Conservation (phyloP, 2,113 vertebrate genomes). For the Suncus etruscus region DNA sequence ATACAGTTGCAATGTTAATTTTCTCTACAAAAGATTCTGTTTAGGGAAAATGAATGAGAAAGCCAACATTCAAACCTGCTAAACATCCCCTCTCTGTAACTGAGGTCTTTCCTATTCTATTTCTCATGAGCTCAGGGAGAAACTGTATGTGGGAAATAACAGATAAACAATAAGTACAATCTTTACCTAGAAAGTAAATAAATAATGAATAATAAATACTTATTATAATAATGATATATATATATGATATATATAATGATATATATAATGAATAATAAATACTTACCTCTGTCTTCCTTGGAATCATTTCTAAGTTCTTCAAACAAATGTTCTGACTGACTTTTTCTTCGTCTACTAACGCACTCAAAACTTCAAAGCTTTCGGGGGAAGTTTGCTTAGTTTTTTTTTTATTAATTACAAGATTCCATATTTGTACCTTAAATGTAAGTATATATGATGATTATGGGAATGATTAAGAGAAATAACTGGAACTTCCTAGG, state of each 20-base stretch:
- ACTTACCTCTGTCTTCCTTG: background rate
- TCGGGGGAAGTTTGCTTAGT: background rate
- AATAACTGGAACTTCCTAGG: background rate
- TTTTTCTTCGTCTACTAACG: background rate
- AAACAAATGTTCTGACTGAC: background rate
- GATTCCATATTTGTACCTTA: background rate
- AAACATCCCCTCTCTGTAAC: background rate
- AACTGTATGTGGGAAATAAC: background rate
- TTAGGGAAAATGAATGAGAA: background rate
- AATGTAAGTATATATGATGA: background rate
- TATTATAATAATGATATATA: background rate
- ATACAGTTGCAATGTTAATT: background rate
- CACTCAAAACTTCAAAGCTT: no score
- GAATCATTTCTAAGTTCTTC: background rate
- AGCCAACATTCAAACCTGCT: background rate
- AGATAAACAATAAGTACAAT: no score
- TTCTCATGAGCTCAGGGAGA: background rate
- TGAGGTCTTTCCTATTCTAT: background rate
- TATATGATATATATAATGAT: no score
- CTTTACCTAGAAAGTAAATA: no score
- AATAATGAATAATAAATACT: background rate
- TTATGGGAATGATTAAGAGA: background rate
- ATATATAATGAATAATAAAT: no score
- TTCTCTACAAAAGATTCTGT: background rate
- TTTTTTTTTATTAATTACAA: constrained; percentile 1